Percentiles rank a stretch among this genome's conserved stretches.
phyloP scores from a whole-genome alignment of 2,888 invertebrate genomes.

The Odontothrips loti region DNA sequence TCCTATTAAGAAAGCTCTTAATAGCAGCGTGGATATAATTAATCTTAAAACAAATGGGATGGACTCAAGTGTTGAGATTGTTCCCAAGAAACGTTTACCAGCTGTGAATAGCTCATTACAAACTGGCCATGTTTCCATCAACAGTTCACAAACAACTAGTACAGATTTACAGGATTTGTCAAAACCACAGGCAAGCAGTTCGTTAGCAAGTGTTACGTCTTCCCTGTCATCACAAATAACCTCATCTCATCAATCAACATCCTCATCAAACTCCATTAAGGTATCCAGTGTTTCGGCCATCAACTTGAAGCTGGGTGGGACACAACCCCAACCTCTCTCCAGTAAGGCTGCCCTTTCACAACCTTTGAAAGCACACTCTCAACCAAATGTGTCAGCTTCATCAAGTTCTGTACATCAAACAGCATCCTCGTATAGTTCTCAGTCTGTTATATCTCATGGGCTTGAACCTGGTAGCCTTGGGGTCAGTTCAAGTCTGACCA shows the following conservation, averaged over 20 bases:
- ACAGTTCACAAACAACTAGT: background rate
- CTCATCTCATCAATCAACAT: background rate
- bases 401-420: background rate
- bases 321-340: background rate
- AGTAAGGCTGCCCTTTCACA: background rate
- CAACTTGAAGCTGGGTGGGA: background rate
- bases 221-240: background rate
- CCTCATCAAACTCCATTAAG: background rate
- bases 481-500: slow-evolving; percentile 1
- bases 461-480: background rate
- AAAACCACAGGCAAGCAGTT: background rate
- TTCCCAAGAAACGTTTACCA: background rate
- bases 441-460: background rate
- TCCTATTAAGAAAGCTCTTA: background rate
- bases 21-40: background rate
- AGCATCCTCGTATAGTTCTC: background rate
- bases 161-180: background rate
- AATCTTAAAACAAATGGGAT: background rate
- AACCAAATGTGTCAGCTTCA: background rate
- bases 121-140: background rate
- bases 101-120: background rate
- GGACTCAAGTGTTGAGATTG: background rate
- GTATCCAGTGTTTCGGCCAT: background rate
- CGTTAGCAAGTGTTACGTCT: background rate
- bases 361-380: background rate